Conservation (phyloP, 1,140 invertebrate species). For the Coelopa frigida region DNA sequence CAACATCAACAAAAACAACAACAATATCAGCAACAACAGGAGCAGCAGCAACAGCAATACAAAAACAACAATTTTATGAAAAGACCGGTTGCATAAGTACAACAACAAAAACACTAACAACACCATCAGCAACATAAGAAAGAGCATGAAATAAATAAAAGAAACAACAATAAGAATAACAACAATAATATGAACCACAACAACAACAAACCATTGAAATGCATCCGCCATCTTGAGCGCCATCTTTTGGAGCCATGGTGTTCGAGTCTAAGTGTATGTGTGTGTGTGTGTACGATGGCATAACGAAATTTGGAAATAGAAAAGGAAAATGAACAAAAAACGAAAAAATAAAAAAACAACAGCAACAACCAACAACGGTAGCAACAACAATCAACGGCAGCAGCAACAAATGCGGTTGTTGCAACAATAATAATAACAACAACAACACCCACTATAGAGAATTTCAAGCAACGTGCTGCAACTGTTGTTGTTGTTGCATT, state of each 20-base stretch:
- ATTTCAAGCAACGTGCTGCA: conserved; percentile 7
- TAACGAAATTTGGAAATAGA: background rate
- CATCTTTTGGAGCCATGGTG: background rate
- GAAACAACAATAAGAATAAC: background rate
- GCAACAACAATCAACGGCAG: no score
- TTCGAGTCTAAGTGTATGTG: conserved; percentile 1
- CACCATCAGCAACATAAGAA: background rate
- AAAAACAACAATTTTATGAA: conserved; percentile 1
- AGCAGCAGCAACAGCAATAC: background rate
- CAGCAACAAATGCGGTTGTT: no score
- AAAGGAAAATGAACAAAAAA: background rate
- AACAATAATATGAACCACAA: background rate
- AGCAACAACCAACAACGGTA: no score
- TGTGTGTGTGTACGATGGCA: background rate
- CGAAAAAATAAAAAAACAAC: conserved; percentile 1
- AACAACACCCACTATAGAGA: no score
- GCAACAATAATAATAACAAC: no score
- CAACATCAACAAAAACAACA: conserved; percentile 2
- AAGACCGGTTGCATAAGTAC: background rate
- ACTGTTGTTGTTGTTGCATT: conserved; percentile 3
- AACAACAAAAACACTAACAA: conserved; percentile 1
- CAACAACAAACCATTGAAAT: no score
- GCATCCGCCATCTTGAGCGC: no score
- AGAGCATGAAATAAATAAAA: background rate
- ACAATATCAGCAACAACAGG: background rate